Evolutionary conservation across 53 echinoderm and acorn worm species (phyloP).

Genomic region (Paracentrotus lividus): DNA sequence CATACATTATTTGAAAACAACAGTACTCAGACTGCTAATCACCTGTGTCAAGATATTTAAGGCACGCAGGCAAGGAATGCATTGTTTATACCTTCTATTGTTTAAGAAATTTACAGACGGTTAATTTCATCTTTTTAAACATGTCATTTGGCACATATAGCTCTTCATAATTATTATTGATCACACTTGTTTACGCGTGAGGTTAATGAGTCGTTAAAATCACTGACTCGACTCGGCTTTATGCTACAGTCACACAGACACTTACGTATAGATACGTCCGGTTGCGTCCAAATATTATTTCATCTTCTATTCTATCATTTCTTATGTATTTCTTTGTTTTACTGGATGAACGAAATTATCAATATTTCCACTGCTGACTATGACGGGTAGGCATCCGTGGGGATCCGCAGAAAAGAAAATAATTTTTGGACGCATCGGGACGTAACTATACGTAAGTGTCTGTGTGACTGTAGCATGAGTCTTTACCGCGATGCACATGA

Average conservation of each 20-base stretch:
- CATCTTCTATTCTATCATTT: too few relatives aligned
- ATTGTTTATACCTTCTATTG: neutral
- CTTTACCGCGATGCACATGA: neutral
- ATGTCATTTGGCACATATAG: neutral
- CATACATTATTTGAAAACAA: neutral
- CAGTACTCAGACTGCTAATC: neutral
- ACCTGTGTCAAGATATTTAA: neutral
- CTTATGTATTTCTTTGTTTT: too few relatives aligned
- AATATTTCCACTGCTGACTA: too few relatives aligned
- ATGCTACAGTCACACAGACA: too few relatives aligned
- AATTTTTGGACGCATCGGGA: too few relatives aligned
- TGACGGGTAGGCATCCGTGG: too few relatives aligned
- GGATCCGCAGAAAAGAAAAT: too few relatives aligned
- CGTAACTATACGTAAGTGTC: too few relatives aligned
- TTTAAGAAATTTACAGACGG: neutral
- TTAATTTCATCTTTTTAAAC: neutral
- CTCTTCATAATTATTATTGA: neutral
- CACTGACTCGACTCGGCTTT: neutral
- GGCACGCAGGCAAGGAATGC: neutral
- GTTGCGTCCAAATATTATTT: too few relatives aligned
- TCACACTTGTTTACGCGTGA: neutral
- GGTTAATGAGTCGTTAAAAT: constrained; percentile 4
- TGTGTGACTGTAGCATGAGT: too few relatives aligned
- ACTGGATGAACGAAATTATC: too few relatives aligned
- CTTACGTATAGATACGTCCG: too few relatives aligned